Evolutionary conservation across 2,797 vertebrate species (phyloP).

Genomic region (Poeciliopsis presidionis): DNA sequence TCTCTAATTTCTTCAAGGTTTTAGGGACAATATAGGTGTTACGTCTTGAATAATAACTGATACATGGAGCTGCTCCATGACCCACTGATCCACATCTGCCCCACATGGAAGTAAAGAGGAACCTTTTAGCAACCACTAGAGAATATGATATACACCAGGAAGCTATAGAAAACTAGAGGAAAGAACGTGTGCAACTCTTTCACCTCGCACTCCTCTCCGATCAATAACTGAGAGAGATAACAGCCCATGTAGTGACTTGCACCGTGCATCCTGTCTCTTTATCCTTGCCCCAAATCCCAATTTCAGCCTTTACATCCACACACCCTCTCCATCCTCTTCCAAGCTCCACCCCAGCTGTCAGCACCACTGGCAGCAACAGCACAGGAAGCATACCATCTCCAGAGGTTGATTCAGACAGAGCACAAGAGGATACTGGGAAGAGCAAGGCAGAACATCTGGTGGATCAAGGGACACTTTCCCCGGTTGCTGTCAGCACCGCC

Average conservation of each 20-base stretch:
- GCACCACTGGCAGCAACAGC: conserved; percentile 7
- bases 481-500: conserved; percentile 25
- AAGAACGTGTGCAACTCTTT: conserved; percentile 49
- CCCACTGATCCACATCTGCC: conserved; percentile 10
- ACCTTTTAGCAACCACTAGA: conserved; percentile 25
- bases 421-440: conserved; percentile 37
- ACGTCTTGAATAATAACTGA: background rate
- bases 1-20: background rate
- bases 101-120: conserved; percentile 22
- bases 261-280: conserved; percentile 41
- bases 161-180: conserved; percentile 39
- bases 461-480: conserved; percentile 26
- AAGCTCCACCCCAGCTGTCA: conserved; percentile 29
- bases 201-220: conserved; percentile 44
- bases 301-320: conserved; percentile 30
- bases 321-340: conserved; percentile 13
- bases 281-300: conserved; percentile 21
- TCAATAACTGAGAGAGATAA: conserved; percentile 65
- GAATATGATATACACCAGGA: conserved; percentile 38
- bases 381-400: conserved; percentile 36
- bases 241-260: conserved; percentile 49
- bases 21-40: background rate
- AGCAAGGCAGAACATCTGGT: conserved; percentile 52
- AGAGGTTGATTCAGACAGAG: conserved; percentile 11
- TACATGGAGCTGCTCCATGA: background rate